These are phyloP conservation scores for Tamias sibiricus DNA, from an alignment of 2,113 vertebrate genomes.

Conservation along the genomic window DNA sequence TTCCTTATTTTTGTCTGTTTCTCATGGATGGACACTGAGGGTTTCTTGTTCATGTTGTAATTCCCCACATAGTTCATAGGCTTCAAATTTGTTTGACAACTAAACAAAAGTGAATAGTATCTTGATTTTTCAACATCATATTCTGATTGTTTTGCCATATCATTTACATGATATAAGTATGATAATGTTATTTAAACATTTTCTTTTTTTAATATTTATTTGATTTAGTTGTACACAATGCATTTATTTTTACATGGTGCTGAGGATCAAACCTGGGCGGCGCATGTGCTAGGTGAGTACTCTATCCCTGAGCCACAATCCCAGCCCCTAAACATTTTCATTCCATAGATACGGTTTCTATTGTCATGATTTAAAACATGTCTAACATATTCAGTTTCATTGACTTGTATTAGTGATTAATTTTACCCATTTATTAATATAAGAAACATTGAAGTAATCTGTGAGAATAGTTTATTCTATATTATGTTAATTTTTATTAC, in stretches of 20 bases:
- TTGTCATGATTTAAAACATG: not conserved
- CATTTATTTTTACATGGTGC: too few species aligned
- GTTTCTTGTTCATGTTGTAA: not conserved
- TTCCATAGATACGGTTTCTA: not conserved
- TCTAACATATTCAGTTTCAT: not conserved
- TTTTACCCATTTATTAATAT: constrained; percentile 26
- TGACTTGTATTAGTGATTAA: not conserved
- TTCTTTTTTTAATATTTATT: too few species aligned
- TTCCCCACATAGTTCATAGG: not conserved
- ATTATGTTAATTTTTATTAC: not conserved
- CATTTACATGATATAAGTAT: not conserved
- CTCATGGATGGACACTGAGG: not conserved
- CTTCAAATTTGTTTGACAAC: not conserved
- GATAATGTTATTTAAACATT: not conserved
- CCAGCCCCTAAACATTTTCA: constrained; percentile 11
- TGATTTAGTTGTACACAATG: too few species aligned
- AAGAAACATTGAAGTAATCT: not conserved
- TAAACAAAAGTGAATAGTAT: not conserved
- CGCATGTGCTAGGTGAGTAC: too few species aligned
- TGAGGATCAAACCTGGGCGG: too few species aligned
- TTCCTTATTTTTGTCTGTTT: not conserved
- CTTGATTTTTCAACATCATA: not conserved
- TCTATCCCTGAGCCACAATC: too few species aligned
- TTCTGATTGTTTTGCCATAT: not conserved
- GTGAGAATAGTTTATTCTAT: not conserved